Percentiles rank a stretch among this genome's conserved stretches.
phyloP scores from a whole-genome alignment of 2,888 invertebrate genomes.

The Therioaphis trifolii region DNA sequence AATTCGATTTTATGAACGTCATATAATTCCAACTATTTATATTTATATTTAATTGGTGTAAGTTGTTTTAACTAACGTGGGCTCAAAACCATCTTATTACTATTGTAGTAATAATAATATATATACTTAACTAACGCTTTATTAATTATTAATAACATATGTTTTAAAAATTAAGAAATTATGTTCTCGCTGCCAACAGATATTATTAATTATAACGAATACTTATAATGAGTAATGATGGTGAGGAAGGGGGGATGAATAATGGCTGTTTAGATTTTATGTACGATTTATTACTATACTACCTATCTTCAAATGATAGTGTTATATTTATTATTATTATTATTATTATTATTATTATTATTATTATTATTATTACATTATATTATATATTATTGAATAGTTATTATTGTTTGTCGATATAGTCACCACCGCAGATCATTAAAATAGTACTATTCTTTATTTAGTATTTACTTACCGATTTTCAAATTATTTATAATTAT shows the following conservation, averaged over 20 bases:
- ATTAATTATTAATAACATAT: slow-evolving; percentile 39
- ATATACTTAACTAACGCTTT: slow-evolving; percentile 55
- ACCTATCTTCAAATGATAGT: slow-evolving; percentile 32
- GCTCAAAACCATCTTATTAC: slow-evolving; percentile 52
- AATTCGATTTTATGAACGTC: slow-evolving; percentile 17
- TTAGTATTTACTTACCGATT: slow-evolving; percentile 50
- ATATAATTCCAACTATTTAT: slow-evolving; percentile 40
- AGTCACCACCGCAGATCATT: slow-evolving; percentile 38
- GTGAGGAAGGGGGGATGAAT: slow-evolving; percentile 10
- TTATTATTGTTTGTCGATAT: slow-evolving; percentile 52
- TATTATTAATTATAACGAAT: slow-evolving; percentile 8
- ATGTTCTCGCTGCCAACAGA: slow-evolving; percentile 33
- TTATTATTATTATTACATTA: slow-evolving; percentile 36
- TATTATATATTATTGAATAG: slow-evolving; percentile 45
- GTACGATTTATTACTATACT: not conserved
- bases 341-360: too few species aligned
- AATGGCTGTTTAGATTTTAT: slow-evolving; percentile 58
- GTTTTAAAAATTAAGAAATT: slow-evolving; percentile 43
- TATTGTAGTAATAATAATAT: slow-evolving; percentile 39
- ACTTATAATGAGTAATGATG: slow-evolving; percentile 27
- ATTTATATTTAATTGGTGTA: slow-evolving; percentile 41
- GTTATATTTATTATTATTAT: slow-evolving; percentile 38
- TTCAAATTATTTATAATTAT: slow-evolving; percentile 41
- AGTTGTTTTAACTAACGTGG: slow-evolving; percentile 33
- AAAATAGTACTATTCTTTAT: slow-evolving; percentile 41